Evolutionary conservation across 2,797 vertebrate genomes (phyloP).

Genomic region (Spatula versicolor): DNA sequence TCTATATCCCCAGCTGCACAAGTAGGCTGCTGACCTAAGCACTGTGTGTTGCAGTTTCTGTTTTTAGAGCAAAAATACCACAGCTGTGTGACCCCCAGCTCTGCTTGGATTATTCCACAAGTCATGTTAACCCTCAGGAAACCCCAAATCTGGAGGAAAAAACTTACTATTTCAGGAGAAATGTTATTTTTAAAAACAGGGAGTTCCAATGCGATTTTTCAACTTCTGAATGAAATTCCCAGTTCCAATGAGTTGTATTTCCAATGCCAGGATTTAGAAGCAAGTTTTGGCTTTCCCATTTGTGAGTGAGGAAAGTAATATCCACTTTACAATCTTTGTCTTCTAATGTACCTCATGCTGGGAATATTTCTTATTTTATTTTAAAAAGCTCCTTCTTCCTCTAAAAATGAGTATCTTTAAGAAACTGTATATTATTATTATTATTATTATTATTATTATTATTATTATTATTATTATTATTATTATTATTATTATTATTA

Average conservation of each 20-base stretch:
- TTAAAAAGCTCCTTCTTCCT: neutral
- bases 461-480: neutral
- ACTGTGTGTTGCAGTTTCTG: neutral
- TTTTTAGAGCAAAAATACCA: neutral
- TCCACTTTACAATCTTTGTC: neutral
- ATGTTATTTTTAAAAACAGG: neutral
- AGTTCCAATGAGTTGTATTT: neutral
- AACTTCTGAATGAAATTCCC: neutral
- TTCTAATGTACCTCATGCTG: neutral
- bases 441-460: too few relatives aligned
- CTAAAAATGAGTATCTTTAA: neutral
- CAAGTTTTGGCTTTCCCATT: neutral
- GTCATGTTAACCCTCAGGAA: neutral
- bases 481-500: too few relatives aligned
- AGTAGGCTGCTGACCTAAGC: slow-evolving; percentile 28
- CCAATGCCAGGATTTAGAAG: neutral
- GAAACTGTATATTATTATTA: neutral
- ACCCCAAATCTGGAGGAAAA: neutral
- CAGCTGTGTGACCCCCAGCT: neutral
- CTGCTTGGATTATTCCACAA: neutral
- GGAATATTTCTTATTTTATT: neutral
- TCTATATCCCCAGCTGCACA: neutral
- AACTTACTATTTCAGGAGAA: neutral
- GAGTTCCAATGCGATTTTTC: neutral
- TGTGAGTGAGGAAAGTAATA: neutral